Evolutionary conservation across 2,888 invertebrate species (phyloP), one percentile per base, ranked within the genome.

Genomic region (Deroplatys truncata): DNA sequence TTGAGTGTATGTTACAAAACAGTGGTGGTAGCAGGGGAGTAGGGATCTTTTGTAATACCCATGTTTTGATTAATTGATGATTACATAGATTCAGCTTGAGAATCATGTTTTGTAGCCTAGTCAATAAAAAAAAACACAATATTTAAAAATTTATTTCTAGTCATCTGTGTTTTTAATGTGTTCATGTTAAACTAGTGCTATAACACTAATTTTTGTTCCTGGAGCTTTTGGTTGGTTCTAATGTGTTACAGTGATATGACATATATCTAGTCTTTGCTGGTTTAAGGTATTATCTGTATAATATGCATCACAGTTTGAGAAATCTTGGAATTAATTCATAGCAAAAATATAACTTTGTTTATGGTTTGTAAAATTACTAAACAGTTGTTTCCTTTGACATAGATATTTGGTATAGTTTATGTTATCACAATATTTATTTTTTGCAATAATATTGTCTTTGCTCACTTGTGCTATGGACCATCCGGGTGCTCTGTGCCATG

Each of bases 21-120:
- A 83, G 85, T 82, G 86, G 83, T 85, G 88, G 88, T 90, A 89
- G 82, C 89, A 90, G 88, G 89, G 85, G 90, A 89, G 84, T 88
- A 88, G 85, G 31, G 85, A 89, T 90, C 88, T 90, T 90, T 90
- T 90, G 89, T 90, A 89, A 89, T 90, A 89, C 88, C 84, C 28
- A 85, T 90, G 43, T 82, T 85, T 84, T 90, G 90, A 90, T 89
- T 88, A 89, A 90, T 88, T 85, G 88, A 89, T 85, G 88, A 85
- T 84, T 28, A 49, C 85, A 83, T 84, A 85, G 82, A 85, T 88
- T 89, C 84, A 87, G 84, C 85, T 89, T 82, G 82, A 82, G 87
- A 89, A 82, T 88, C 88, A 88, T 88, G 88, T 90, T 88, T 86
- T 84, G 29, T 84, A 56, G 84, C 56, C 90, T 90, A 90, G 90